Evolutionary conservation across 1,140 invertebrate genomes (phyloP), one percentile per base, ranked within the genome.

Genomic region (Drosophila rufa): DNA sequence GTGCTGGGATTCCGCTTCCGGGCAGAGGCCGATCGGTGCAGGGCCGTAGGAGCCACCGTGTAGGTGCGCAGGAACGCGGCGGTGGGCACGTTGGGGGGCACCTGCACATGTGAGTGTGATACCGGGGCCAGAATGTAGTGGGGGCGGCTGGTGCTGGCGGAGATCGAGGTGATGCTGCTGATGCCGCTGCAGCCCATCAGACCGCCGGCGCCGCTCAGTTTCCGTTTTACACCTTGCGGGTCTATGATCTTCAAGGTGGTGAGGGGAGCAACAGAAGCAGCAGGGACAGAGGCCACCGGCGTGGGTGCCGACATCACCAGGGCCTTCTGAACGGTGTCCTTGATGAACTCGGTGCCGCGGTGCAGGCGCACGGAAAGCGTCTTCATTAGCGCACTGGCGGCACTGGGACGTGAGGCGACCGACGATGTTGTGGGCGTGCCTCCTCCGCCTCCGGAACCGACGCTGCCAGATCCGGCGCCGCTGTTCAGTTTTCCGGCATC

Each of bases 261-360:
- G 42, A 17, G 42, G 62, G 51, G 36, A 12, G 58, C 46, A 17
- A 57, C 4, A 33, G 40, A 46, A 6, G 75, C 3, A 38, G 33
- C 27, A 6, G 46, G 33, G n/a, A 47, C 57, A 2, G 53, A 15
- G 7, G 61, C 53, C 33, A 58, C 75, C 12, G 84, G 67, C 17
- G 75, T 77, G n/a, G 78, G 56, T 3, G 83, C 66, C 2, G 87
- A 86, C 71, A 91, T 82, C 80, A 90, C 85, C 48, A 70, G 91
- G 33, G 79, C 86, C 75, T 59, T 94, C 70, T 91, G 94, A 17
- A 94, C 87, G 50, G 94, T 92, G 64, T 94, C 94, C 74, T 92
- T 94, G 60, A 94, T 94, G 76, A 94, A 92, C 67, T 93, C 93
- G n/a, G 94, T 87, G 67, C 94, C 94, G 55, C 94, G 94, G 80